Evolutionary conservation across 2,797 vertebrate genomes (phyloP).

Genomic region (Pipistrellus pygmaeus): DNA sequence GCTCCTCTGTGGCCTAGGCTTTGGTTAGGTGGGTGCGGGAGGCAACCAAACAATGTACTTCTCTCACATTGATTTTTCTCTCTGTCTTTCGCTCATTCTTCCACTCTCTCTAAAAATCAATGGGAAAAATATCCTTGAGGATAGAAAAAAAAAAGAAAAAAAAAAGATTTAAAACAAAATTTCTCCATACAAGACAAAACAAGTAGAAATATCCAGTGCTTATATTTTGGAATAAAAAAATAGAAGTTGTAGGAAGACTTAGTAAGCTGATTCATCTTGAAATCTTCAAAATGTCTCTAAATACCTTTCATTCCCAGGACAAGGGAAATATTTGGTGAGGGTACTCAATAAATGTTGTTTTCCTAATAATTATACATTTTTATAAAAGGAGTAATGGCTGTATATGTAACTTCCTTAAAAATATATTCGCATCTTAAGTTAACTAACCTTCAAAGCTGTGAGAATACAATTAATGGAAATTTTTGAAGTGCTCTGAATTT

Average conservation of each 20-base stretch:
- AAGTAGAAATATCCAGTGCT: neutral
- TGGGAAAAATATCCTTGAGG: no score
- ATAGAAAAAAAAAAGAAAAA: no score
- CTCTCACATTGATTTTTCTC: no score
- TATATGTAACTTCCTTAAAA: neutral
- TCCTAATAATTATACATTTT: neutral
- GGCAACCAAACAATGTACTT: no score
- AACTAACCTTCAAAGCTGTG: neutral
- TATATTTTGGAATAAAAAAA: conserved; percentile 34
- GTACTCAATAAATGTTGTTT: neutral
- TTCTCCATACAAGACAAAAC: neutral
- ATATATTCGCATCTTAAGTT: neutral
- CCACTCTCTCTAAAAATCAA: no score
- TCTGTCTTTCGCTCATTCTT: no score
- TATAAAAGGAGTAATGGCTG: neutral
- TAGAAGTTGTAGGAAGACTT: neutral
- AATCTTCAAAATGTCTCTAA: conserved; percentile 4
- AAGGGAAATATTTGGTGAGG: neutral
- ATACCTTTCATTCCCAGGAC: neutral
- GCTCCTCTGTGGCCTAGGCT: no score
- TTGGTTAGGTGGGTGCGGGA: no score
- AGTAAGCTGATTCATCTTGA: neutral
- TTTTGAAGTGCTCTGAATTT: conserved; percentile 72
- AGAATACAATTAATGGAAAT: conserved; percentile 71
- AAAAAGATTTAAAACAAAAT: conserved; percentile 28